These are phyloP conservation scores for Brachyopa scutellaris DNA, from an alignment of 2,888 invertebrate genomes.

Conservation along the genomic window DNA sequence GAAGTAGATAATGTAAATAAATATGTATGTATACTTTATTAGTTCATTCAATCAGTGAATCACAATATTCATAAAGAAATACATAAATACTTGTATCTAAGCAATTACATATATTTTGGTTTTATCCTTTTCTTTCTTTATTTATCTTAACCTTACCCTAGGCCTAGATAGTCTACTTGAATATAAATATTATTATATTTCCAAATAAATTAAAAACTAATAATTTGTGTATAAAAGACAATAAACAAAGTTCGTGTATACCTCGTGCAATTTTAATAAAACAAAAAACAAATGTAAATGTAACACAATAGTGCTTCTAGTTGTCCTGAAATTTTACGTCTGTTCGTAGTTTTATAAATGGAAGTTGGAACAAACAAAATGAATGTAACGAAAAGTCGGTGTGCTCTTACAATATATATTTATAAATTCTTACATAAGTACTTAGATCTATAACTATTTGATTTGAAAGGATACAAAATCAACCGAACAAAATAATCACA, in stretches of 20 bases:
- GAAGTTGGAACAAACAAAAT: not conserved
- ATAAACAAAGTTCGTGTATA: conserved; percentile 61
- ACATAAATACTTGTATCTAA: conserved; percentile 29
- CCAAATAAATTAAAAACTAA: conserved; percentile 16
- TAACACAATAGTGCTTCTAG: conserved; percentile 63
- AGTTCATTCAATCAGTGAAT: conserved; percentile 45
- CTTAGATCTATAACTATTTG: conserved; percentile 15
- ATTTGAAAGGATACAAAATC: conserved; percentile 41
- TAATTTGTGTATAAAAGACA: conserved; percentile 62
- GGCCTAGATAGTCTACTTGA: conserved; percentile 26
- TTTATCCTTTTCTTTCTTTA: conserved; percentile 16
- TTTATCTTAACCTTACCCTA: conserved; percentile 39
- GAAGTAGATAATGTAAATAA: conserved; percentile 53
- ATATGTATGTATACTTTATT: conserved; percentile 58
- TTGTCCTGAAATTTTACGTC: conserved; percentile 28
- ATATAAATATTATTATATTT: conserved; percentile 45
- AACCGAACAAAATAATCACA: conserved; percentile 45
- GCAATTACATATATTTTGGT: not conserved
- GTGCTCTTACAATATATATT: conserved; percentile 24
- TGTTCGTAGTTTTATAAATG: not conserved
- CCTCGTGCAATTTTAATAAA: conserved; percentile 42
- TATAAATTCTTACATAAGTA: conserved; percentile 17
- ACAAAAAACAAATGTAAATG: conserved; percentile 14
- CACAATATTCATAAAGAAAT: too few relatives aligned
- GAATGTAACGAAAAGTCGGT: conserved; percentile 5